Evolutionary conservation across 2,113 vertebrate genomes (phyloP).

Genomic region (Catharus fuscescens): DNA sequence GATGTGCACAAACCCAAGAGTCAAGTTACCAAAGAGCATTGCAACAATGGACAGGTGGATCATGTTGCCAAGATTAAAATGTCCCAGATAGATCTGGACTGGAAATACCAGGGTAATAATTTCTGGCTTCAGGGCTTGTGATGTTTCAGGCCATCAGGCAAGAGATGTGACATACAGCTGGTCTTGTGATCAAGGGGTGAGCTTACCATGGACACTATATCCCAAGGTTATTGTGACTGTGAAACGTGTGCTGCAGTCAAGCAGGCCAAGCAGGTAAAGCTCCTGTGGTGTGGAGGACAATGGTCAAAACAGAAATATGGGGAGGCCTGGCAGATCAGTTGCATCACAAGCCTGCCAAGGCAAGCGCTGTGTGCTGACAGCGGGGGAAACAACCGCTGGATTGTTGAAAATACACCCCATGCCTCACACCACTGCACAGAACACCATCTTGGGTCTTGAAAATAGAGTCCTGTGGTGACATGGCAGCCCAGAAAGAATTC

Average conservation of each 20-base stretch:
- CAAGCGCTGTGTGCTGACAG: background rate
- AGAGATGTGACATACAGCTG: fast-evolving
- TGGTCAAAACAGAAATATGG: background rate
- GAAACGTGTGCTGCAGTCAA: background rate
- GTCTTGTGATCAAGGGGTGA: background rate
- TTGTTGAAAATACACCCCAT: background rate
- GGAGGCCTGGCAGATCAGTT: background rate
- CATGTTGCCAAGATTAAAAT: background rate
- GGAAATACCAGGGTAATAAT: background rate
- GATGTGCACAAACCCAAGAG: no score
- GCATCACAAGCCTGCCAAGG: background rate
- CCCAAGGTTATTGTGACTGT: background rate
- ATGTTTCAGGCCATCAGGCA: background rate
- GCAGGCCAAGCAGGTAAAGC: background rate
- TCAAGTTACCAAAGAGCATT: fast-evolving
- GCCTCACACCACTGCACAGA: background rate
- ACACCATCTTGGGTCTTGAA: background rate
- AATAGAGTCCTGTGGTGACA: background rate
- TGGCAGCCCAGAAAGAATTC: background rate
- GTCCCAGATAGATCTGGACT: background rate
- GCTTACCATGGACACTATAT: background rate
- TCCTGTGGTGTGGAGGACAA: background rate
- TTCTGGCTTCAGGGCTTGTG: background rate
- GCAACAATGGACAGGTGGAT: background rate
- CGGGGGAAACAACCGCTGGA: background rate